A percentile compares a stretch with the other conserved stretches of the same genome.
Evolutionary conservation across 2,113 vertebrate genomes (phyloP).

Genomic region (Corvus cornix): DNA sequence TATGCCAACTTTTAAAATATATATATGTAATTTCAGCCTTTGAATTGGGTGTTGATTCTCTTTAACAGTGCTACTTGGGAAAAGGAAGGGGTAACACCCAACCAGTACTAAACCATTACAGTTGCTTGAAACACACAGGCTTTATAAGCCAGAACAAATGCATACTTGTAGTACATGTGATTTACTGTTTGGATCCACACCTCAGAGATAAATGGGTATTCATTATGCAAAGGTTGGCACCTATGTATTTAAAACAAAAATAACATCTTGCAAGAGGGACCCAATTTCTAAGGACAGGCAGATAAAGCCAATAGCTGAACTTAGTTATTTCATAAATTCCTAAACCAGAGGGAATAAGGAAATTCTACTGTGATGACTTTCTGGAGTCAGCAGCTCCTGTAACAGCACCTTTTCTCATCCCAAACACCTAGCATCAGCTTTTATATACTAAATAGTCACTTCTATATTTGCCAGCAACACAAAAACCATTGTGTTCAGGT

Average conservation of each 20-base stretch:
- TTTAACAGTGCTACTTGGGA: background rate
- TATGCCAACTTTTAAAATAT: background rate
- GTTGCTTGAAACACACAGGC: background rate
- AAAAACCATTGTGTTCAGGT: background rate
- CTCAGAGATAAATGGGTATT: background rate
- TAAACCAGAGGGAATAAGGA: background rate
- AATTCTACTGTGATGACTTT: background rate
- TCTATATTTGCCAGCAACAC: background rate
- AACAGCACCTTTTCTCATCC: background rate
- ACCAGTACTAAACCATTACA: background rate
- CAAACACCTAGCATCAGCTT: background rate
- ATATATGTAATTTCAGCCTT: background rate
- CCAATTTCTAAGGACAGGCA: background rate
- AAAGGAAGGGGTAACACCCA: background rate
- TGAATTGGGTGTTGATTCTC: background rate
- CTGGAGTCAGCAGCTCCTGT: background rate
- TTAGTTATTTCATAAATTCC: background rate
- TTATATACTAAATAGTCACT: background rate
- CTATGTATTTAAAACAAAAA: constrained; percentile 8
- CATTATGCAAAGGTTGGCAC: background rate
- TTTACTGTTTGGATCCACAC: background rate
- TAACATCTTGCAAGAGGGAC: background rate
- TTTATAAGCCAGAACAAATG: background rate
- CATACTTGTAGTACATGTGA: background rate
- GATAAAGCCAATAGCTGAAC: background rate